These are phyloP conservation scores for Caenorhabditis becei DNA, from an alignment of 2,888 invertebrate genomes.

Conservation along the genomic window DNA sequence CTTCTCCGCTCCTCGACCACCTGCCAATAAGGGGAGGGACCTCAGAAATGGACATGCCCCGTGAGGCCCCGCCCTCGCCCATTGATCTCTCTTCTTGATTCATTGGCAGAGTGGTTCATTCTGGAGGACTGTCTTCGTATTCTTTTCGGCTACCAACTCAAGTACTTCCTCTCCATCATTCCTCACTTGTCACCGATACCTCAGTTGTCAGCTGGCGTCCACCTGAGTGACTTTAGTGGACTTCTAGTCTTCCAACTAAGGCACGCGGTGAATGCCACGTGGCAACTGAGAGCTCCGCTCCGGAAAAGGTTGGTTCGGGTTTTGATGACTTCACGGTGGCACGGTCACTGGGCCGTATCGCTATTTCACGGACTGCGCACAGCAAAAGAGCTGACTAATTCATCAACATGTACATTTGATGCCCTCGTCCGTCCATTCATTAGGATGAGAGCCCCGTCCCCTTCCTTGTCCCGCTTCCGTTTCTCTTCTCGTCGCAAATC, in stretches of 20 bases:
- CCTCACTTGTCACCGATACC: neutral
- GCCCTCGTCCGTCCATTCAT: constrained; percentile 49
- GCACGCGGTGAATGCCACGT: constrained; percentile 80
- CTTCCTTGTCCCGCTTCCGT: constrained; percentile 24
- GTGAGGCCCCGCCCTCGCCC: constrained; percentile 18
- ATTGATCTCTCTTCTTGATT: constrained; percentile 33
- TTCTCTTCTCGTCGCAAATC: constrained; percentile 41
- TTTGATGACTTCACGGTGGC: neutral
- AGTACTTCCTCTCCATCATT: constrained; percentile 24
- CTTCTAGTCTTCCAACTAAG: constrained; percentile 70
- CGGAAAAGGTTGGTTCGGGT: constrained; percentile 30
- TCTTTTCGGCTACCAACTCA: constrained; percentile 27
- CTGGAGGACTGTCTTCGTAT: constrained; percentile 31
- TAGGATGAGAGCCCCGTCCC: constrained; percentile 46
- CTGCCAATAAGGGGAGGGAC: constrained; percentile 37
- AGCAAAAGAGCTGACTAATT: constrained; percentile 27
- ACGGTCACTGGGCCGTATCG: constrained; percentile 15
- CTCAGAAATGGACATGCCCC: neutral
- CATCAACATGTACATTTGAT: constrained; percentile 43
- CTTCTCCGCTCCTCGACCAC: constrained; percentile 35
- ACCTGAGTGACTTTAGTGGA: constrained; percentile 74
- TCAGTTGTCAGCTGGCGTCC: constrained; percentile 53
- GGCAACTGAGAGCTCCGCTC: constrained; percentile 21
- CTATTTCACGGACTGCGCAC: constrained; percentile 2
- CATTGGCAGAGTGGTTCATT: constrained; percentile 34